Conservation (phyloP, 2,888 invertebrate species). For the Tinea semifulvella region DNA sequence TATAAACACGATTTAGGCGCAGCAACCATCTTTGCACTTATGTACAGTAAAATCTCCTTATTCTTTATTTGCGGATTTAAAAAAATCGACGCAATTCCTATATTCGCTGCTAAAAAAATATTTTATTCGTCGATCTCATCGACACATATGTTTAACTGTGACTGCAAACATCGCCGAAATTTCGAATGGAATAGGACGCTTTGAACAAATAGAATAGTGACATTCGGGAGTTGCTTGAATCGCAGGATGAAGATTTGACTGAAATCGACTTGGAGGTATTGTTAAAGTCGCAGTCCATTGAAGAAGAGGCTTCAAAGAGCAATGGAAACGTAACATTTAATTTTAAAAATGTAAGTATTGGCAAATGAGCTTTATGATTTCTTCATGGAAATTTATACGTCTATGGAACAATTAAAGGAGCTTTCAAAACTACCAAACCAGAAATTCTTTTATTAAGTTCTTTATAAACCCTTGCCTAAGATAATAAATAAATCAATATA, state of each 20-base stretch:
- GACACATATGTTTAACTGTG: no score
- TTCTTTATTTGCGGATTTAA: no score
- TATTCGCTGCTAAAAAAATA: no score
- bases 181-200: constrained; percentile 25
- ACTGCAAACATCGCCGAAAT: constrained; percentile 24
- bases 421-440: no score
- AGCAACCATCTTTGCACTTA: no score
- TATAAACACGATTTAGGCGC: no score
- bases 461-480: no score
- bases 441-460: no score
- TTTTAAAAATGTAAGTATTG: constrained; percentile 21
- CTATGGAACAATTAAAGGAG: constrained; percentile 22
- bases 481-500: no score
- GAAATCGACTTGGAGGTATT: constrained; percentile 27
- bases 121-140: no score
- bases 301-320: constrained; percentile 16
- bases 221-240: constrained; percentile 23
- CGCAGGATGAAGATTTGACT: constrained; percentile 25
- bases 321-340: constrained; percentile 24
- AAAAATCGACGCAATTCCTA: no score
- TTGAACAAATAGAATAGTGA: constrained; percentile 24
- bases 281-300: constrained; percentile 21
- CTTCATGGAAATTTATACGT: constrained; percentile 23
- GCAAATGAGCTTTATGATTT: constrained; percentile 23
- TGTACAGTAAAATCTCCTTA: no score